Evolutionary conservation across 2,888 invertebrate genomes (phyloP), one percentile per base, ranked within the genome.

Genomic region (Hofmannophila pseudospretella): DNA sequence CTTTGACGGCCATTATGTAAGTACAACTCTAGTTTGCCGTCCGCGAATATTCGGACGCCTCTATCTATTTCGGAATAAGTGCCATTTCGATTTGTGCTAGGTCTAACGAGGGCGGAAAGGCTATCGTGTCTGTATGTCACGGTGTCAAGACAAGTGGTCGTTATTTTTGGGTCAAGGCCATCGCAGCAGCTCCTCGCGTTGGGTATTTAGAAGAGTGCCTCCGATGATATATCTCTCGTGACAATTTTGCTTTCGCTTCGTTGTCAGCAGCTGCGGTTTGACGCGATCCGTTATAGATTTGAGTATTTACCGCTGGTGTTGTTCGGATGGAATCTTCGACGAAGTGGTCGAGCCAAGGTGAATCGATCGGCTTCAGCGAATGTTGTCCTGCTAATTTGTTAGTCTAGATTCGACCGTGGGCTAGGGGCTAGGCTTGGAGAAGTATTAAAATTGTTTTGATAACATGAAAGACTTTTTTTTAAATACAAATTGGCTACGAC

Each of bases 81-180:
- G 16, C 16, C 5, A 16, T 16, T 16, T 16, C 16, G 16, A 5
- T 16, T 4, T 3, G 5, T 16, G 16, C 16, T n/a, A n/a, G n/a
- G n/a, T n/a, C n/a, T n/a, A n/a, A n/a, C n/a, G n/a, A n/a, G n/a
- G n/a, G n/a, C n/a, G n/a, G n/a, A n/a, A n/a, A n/a, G n/a, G n/a
- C n/a, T n/a, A n/a, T n/a, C n/a, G n/a, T 16, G 5, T 16, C 5
- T 5, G 16, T 59, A 63, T 71, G 75, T 69, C 67, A 71, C 66
- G 54, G 64, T 75, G 74, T 74, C 72, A 71, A 68, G 70, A 73
- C 58, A 58, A 66, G 63, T 70, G 74, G 66, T 65, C 63, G 66
- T 67, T 73, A 76, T 76, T 77, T 77, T 78, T 76, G 58, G 79
- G 81, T 82, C 82, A 82, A 76, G 82, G 82, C 51, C 68, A 52